Evolutionary conservation across 2,113 vertebrate genomes (phyloP), one percentile per base, ranked within the genome.

Genomic region (Sigmodon hispidus): DNA sequence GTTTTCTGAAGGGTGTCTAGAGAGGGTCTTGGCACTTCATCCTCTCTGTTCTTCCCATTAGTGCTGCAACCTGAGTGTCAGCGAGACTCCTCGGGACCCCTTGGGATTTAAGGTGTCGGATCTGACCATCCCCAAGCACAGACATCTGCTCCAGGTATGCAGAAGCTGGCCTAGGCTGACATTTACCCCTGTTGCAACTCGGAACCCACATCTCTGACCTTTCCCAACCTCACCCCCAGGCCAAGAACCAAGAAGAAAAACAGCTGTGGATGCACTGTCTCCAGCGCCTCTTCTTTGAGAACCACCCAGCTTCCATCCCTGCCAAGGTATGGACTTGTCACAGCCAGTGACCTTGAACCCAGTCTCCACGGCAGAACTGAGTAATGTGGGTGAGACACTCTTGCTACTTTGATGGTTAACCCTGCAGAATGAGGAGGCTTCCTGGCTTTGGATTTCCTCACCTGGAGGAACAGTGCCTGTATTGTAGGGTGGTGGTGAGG

Each of bases 241-340:
- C 99, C 1, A 99, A 98, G 98, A 99, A 99, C 98, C 99, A 99
- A 97, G 99, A 99, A 95, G 99, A 99, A 96, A 99, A 99, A 95
- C 97, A 99, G 2, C 96, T 99, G 29, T 99, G 99, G 99, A 98
- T 99, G 2, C 99, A 99, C 95, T 99, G 99, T 97, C 99, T 99
- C 50, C 99, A 99, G 97, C 99, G 99, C 24, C 98, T 99, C 91
- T 99, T 99, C 15, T 98, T 99, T 16, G 99, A 99, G 93, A 99
- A 99, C 96, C 99, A 99, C 81, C 99, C 99, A 0, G 98, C 99
- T 4, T 99, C 99, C 15, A 99, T 99, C 21, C 99, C 99, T 0
- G 99, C 99, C 96, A 99, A 99, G 99, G 99, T 99, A 91, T 17
- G 26, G 61, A 29, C 45, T 76, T 65, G 36, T 90, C 92, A 24